Base-by-base conservation (phyloP, 2,888 invertebrate species). In the Bombyx huttoni region DNA sequence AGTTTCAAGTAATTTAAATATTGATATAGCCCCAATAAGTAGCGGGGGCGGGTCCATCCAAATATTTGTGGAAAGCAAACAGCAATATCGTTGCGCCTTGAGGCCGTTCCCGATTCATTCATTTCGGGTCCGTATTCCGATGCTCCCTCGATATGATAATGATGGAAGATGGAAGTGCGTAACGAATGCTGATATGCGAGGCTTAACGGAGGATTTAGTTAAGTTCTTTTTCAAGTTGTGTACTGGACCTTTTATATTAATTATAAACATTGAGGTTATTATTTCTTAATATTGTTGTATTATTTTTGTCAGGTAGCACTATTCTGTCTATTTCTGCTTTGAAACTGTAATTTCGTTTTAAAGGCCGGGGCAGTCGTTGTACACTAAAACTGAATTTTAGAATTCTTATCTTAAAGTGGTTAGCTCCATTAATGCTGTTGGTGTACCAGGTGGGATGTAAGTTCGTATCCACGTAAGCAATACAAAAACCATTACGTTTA, bases 1-100 rank as follows among this genome's bases (percentile, higher is more conserved):
- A 87, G 81, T 87, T 87, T 83, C 71, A 81, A 84, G 84, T 83
- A 70, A 85, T 86, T 87, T 82, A 76, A 88, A 88, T 87, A 87
- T 88, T 88, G 82, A 81, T 83, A 72, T 86, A 88, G 86, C 85
- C 85, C 78, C 80, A 75, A 81, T 84, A 84, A 84, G 85, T 81
- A 83, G 77, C 76, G 77, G 75, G 61, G 75, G 70, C 65, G 75
- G 67, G 63, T 57, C 58, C 64, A 68, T 56, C 59, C 78, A 80
- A 86, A 84, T 78, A 76, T 87, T 86, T 81, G 82, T 65, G 48
- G 67, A 55, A 52, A 55, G 76, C 80, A 86, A 85, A 87, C 84
- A 87, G 88, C 77, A 87, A 87, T 87, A 87, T 85, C 79, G 84
- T 61, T 74, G 76, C 69, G 80, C 78, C 81, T 78, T 67, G 65